Evolutionary conservation across 53 echinoderm and acorn worm species (phyloP).

Genomic region (Echinarachnius parma): DNA sequence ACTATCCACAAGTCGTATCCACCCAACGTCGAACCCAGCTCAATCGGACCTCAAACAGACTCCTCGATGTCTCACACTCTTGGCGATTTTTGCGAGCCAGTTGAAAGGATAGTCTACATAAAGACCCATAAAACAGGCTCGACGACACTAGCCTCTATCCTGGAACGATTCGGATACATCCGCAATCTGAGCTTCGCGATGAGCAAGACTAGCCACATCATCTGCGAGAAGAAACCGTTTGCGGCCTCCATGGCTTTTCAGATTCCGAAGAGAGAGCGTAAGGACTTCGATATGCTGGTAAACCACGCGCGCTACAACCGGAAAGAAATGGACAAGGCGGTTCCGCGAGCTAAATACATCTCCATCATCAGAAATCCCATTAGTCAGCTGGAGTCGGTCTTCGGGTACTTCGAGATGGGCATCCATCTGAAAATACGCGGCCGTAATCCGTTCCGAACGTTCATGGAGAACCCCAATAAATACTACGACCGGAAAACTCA

Average conservation of each 20-base stretch:
- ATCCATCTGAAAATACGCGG: constrained; percentile 7
- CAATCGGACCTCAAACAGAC: too few relatives aligned
- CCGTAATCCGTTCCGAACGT: constrained; percentile 34
- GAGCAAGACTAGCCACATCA: background rate
- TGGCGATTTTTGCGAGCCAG: constrained; percentile 12
- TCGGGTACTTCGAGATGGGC: constrained; percentile 47
- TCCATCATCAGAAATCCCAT: constrained; percentile 58
- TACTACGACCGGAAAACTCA: background rate
- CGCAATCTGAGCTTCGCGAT: constrained; percentile 55
- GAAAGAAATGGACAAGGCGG: constrained; percentile 33
- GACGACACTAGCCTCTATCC: constrained; percentile 58
- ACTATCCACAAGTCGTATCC: too few relatives aligned
- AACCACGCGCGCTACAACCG: constrained; percentile 47
- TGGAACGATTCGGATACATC: constrained; percentile 65
- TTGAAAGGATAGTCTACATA: constrained; percentile 31
- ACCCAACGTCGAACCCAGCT: too few relatives aligned
- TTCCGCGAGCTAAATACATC: constrained; percentile 46
- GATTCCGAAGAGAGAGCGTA: background rate
- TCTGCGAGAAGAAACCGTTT: background rate
- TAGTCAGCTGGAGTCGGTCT: constrained; percentile 52
- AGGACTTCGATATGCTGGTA: constrained; percentile 32
- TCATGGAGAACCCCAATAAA: constrained; percentile 29
- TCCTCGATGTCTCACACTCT: too few relatives aligned
- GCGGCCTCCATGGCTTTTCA: constrained; percentile 5
- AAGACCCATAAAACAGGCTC: constrained; percentile 80